A percentile compares a stretch with the other conserved stretches of the same genome.
phyloP scores from a whole-genome alignment of 2,888 invertebrate genomes.

The Mesorhabditis belari region DNA sequence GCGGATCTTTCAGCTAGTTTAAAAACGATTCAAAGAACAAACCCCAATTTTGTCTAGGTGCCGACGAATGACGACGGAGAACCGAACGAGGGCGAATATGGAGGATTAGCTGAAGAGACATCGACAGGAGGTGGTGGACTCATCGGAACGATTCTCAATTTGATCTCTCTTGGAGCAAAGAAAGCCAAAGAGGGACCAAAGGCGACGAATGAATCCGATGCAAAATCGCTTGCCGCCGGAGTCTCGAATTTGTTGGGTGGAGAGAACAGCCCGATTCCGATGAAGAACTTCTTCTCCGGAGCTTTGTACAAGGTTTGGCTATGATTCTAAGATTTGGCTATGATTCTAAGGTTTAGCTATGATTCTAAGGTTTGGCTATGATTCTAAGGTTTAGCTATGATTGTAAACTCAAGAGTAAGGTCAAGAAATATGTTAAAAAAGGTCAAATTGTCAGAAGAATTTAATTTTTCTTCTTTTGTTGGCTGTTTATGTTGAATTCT shows the following conservation, averaged over 20 bases:
- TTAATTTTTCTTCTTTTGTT: too few species aligned
- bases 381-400: too few species aligned
- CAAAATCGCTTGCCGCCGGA: conserved; percentile 27
- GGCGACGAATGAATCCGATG: not conserved
- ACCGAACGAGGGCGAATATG: conserved; percentile 30
- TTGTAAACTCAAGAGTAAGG: too few species aligned
- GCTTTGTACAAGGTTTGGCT: conserved; percentile 45
- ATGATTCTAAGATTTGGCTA: too few species aligned
- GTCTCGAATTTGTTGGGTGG: conserved; percentile 45
- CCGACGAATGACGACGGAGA: conserved; percentile 22
- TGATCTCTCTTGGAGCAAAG: conserved; percentile 42
- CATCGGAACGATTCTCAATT: conserved; percentile 49
- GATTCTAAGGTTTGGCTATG: too few species aligned
- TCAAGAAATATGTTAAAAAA: too few species aligned
- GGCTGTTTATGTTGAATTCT: too few species aligned
- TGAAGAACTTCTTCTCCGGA: conserved; percentile 47
- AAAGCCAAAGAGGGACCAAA: conserved; percentile 31
- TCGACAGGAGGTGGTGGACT: conserved; percentile 44
- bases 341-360: too few species aligned
- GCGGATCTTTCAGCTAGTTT: too few species aligned
- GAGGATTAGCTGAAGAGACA: conserved; percentile 45
- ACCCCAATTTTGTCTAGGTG: not conserved
- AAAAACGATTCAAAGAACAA: too few species aligned
- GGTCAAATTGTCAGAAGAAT: too few species aligned
- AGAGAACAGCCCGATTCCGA: conserved; percentile 47